phyloP scores from a whole-genome alignment of 2,797 vertebrate species.

The Melanogrammus aeglefinus region DNA sequence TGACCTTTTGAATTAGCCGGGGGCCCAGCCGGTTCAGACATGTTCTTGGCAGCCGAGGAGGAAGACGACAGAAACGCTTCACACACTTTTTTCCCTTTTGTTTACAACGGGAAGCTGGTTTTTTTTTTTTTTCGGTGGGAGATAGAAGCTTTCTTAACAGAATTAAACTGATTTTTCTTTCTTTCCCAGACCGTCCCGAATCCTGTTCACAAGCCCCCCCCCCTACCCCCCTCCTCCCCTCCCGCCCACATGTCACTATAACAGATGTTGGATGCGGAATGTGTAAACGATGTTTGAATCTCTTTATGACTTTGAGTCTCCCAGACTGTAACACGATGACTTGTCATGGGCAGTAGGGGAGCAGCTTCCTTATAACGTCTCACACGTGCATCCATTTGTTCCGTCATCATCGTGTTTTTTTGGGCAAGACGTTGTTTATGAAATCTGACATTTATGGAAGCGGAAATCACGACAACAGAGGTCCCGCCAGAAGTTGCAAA shows the following conservation, averaged over 20 bases:
- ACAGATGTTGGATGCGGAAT: constrained; percentile 96
- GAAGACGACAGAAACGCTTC: constrained; percentile 61
- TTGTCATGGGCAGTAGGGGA: constrained; percentile 68
- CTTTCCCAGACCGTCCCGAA: constrained; percentile 32
- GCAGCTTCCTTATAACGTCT: neutral
- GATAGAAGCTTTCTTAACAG: constrained; percentile 78
- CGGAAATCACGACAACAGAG: too few species aligned
- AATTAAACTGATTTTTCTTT: constrained; percentile 84
- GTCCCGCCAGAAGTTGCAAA: too few species aligned
- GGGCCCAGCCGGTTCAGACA: constrained; percentile 68
- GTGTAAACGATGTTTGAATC: constrained; percentile 93
- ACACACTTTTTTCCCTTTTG: constrained; percentile 80
- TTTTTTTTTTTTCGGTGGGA: constrained; percentile 72
- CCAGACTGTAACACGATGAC: constrained; percentile 83
- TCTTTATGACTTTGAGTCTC: constrained; percentile 88
- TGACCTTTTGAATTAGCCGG: constrained; percentile 82
- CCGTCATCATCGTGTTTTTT: too few species aligned
- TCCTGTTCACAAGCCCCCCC: constrained; percentile 8
- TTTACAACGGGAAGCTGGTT: constrained; percentile 91
- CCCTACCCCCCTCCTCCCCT: too few species aligned
- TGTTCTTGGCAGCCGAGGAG: constrained; percentile 40
- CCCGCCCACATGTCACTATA: constrained; percentile 79
- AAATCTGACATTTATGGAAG: too few species aligned
- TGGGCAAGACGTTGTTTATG: too few species aligned
- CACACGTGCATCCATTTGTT: neutral